phyloP scores from a whole-genome alignment of 1,140 invertebrate species.

The Phymorhynchus buccinoides region DNA sequence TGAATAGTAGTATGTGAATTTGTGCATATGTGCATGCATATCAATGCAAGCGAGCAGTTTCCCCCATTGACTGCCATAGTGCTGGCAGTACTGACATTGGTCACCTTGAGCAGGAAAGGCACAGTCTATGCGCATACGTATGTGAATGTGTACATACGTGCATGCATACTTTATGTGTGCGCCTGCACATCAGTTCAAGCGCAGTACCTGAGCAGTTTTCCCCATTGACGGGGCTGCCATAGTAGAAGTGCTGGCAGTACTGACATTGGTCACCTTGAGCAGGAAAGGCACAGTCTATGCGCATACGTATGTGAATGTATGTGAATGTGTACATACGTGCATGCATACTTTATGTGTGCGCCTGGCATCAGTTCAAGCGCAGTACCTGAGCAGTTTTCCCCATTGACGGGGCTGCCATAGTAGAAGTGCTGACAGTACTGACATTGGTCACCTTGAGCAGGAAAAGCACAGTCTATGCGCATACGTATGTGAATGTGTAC shows the following conservation, averaged over 20 bases:
- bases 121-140: constrained; percentile 67
- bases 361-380: too few relatives aligned
- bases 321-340: too few relatives aligned
- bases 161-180: too few relatives aligned
- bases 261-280: constrained; percentile 77
- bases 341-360: too few relatives aligned
- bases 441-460: constrained; percentile 77
- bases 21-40: too few relatives aligned
- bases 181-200: too few relatives aligned
- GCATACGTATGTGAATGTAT: too few relatives aligned
- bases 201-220: constrained; percentile 91
- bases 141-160: too few relatives aligned
- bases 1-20: too few relatives aligned
- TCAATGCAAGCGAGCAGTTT: too few relatives aligned
- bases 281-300: constrained; percentile 65
- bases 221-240: constrained; percentile 93
- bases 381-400: constrained; percentile 91
- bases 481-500: constrained; percentile 34
- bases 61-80: constrained; percentile 94
- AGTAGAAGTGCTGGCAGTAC: constrained; percentile 88
- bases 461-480: constrained; percentile 64
- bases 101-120: constrained; percentile 62
- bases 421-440: constrained; percentile 86
- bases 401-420: constrained; percentile 93
- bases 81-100: constrained; percentile 85